Base-by-base conservation (phyloP, 2,797 vertebrate genomes). In the Coccyzus lansbergi region DNA sequence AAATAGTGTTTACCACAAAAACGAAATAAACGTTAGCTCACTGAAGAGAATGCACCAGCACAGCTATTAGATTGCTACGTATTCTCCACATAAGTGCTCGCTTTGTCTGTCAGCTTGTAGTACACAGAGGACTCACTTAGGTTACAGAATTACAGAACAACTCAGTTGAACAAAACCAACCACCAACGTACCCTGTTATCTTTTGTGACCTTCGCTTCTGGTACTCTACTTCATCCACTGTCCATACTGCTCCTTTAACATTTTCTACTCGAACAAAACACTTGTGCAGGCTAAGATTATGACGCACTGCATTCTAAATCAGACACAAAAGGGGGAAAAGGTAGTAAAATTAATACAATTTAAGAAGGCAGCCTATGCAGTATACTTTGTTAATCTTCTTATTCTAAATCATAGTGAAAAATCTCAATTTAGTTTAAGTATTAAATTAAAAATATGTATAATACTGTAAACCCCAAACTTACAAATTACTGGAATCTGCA, bases 201-300 rank as follows among this genome's bases (percentile, higher is more conserved):
- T 99, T 99, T 98, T 99, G 99, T 96, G 99, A 99, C 97, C 99
- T 98, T 98, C 99, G 98, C 98, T 99, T 99, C 98, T 99, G 99
- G 98, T 99, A 99, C 97, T 99, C 99, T 98, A 99, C 98, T 98
- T 99, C 99, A 69, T 99, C 99, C 94, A 99, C 99, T 71, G 99
- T 99, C 99, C 99, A 99, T 95, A 99, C 99, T 75, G 99, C 99
- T 94, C 99, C 99, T 98, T 99, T 99, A 97, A 99, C 99, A 94
- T 99, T 99, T 98, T 99, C 99, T 97, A 99, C 99, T 78, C 99
- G 99, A 98, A 99, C 99, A 98, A 99, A 99, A 99, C 99, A 99
- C 98, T 99, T 99, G 98, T 99, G 99, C 98, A 99, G 99, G 96
- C 99, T 99, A 95, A 99, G 99, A 98, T 99, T 99, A 98, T 99